These are phyloP conservation scores for Scotopteryx bipunctaria DNA, from an alignment of 2,888 invertebrate species.

Conservation along the genomic window DNA sequence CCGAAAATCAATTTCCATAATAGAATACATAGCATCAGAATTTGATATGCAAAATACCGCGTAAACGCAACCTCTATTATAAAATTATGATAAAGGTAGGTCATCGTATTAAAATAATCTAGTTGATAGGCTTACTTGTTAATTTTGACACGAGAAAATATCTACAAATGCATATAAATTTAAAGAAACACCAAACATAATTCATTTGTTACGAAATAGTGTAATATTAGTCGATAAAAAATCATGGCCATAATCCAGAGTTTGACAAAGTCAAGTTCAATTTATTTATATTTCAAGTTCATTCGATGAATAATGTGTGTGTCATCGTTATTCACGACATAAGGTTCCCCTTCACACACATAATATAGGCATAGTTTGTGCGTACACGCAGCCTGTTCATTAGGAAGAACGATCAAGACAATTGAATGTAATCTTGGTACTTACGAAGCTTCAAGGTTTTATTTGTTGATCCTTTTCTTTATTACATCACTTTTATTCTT, in stretches of 20 bases:
- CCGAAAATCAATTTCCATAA: too few species aligned
- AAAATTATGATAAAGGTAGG: too few species aligned
- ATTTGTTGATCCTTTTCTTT: slow-evolving; percentile 57
- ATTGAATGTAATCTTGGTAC: slow-evolving; percentile 43
- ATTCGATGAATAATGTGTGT: slow-evolving; percentile 47
- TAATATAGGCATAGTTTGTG: slow-evolving; percentile 13
- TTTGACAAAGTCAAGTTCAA: slow-evolving; percentile 36
- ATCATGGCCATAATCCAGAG: slow-evolving; percentile 27
- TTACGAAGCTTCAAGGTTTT: slow-evolving; percentile 64
- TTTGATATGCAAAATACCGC: too few species aligned
- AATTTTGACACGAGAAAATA: too few species aligned
- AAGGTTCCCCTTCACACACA: slow-evolving; percentile 26
- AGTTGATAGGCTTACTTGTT: too few species aligned
- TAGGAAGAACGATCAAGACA: slow-evolving; percentile 52
- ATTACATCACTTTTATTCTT: slow-evolving; percentile 64
- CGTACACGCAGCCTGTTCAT: slow-evolving; percentile 43
- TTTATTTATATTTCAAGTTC: slow-evolving; percentile 48
- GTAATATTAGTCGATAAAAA: too few species aligned
- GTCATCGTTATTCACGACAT: slow-evolving; percentile 43
- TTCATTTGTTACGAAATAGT: too few species aligned
- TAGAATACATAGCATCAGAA: too few species aligned
- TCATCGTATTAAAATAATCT: too few species aligned
- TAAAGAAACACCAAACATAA: too few species aligned
- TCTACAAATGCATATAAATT: too few species aligned
- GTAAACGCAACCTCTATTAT: too few species aligned